Conservation (phyloP, 2,797 vertebrate species). For the Triplophysa bombifrons region DNA sequence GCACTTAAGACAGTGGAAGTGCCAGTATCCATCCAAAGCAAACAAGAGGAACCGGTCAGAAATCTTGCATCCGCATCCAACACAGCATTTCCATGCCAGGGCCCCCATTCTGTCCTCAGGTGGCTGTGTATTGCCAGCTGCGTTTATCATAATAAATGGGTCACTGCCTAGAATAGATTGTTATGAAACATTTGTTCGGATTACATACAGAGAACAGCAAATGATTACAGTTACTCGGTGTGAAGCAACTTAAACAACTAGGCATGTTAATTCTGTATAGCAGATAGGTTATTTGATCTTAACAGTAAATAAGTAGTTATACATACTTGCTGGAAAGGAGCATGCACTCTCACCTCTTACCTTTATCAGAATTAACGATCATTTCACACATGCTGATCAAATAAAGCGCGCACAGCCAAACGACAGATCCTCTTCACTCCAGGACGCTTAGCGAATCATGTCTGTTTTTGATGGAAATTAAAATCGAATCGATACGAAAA, state of each 20-base stretch:
- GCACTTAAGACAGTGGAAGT: conserved; percentile 81
- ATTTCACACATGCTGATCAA: neutral
- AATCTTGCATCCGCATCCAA: conserved; percentile 84
- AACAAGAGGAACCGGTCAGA: conserved; percentile 85
- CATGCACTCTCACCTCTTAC: neutral
- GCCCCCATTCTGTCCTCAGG: conserved; percentile 80
- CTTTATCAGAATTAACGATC: neutral
- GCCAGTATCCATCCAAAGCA: conserved; percentile 87
- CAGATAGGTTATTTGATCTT: neutral
- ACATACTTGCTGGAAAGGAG: neutral
- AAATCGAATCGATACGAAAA: neutral
- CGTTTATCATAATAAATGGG: conserved; percentile 78
- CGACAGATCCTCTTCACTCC: neutral
- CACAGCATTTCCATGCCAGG: conserved; percentile 82
- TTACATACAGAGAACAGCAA: neutral
- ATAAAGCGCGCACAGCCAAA: neutral
- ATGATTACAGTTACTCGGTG: neutral
- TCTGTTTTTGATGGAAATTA: neutral
- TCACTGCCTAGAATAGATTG: conserved; percentile 29
- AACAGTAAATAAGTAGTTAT: neutral
- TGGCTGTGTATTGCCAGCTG: conserved; percentile 80
- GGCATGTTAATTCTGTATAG: neutral
- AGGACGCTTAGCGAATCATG: neutral
- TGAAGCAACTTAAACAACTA: neutral
- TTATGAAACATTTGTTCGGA: conserved; percentile 1